Evolutionary conservation across 2,113 vertebrate genomes (phyloP).

Genomic region (Antigone vipio): DNA sequence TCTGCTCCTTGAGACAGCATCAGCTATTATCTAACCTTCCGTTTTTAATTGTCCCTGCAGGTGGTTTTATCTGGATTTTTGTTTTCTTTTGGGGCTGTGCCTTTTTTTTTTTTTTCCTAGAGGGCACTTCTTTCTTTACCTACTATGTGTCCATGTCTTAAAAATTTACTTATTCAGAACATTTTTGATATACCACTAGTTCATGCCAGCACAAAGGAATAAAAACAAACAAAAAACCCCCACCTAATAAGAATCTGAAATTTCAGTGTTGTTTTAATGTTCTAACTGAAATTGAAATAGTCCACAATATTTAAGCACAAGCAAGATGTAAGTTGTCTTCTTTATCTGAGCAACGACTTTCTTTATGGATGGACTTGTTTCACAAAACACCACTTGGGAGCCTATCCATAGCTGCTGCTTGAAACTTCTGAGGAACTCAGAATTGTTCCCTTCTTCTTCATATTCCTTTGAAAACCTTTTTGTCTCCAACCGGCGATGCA

Average conservation of each 20-base stretch:
- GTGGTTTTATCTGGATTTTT: background rate
- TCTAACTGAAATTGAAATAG: background rate
- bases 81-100: background rate
- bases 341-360: background rate
- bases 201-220: background rate
- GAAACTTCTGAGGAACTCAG: background rate
- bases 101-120: background rate
- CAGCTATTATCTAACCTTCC: background rate
- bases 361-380: background rate
- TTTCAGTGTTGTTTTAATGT: background rate
- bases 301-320: background rate
- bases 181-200: background rate
- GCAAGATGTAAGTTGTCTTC: background rate
- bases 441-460: background rate
- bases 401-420: background rate
- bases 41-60: background rate
- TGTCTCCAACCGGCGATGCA: background rate
- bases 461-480: background rate
- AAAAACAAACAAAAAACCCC: background rate
- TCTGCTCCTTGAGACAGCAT: background rate
- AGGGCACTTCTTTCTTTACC: background rate
- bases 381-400: background rate
- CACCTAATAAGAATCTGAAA: background rate
- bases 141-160: background rate
- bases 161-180: background rate